Percentiles rank a stretch among this genome's conserved stretches.
Conservation (phyloP, 2,888 invertebrate genomes). For the Lingula anatina region DNA sequence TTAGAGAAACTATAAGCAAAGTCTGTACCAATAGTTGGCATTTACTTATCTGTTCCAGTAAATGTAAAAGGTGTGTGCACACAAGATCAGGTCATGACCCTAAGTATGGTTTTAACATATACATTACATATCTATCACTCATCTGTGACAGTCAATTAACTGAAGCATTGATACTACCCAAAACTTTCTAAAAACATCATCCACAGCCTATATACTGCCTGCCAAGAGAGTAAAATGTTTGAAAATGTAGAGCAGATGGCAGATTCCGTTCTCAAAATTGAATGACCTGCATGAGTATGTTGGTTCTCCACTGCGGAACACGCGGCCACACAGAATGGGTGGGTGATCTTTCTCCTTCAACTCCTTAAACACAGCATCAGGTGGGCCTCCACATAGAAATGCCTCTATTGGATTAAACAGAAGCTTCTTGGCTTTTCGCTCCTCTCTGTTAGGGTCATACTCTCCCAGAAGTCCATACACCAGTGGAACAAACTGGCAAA, state of each 20-base stretch:
- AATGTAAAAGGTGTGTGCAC: too few species aligned
- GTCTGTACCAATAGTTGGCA: too few species aligned
- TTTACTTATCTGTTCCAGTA: too few species aligned
- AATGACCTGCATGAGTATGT: conserved; percentile 80
- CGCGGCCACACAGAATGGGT: conserved; percentile 84
- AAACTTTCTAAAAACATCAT: too few species aligned
- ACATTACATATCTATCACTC: neutral
- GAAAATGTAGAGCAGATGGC: neutral
- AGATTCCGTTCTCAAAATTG: neutral
- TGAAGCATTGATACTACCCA: neutral
- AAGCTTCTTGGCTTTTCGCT: conserved; percentile 28
- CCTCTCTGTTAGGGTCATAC: conserved; percentile 27
- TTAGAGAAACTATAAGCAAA: too few species aligned
- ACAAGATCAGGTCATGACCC: too few species aligned
- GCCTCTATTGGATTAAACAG: conserved; percentile 38
- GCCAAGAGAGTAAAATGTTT: neutral
- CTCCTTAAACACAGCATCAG: conserved; percentile 29
- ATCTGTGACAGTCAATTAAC: neutral
- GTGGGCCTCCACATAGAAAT: conserved; percentile 36
- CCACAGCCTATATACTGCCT: too few species aligned
- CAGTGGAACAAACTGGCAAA: conserved; percentile 24
- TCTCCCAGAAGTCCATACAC: conserved; percentile 29
- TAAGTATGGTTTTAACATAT: too few species aligned
- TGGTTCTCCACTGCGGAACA: conserved; percentile 95
- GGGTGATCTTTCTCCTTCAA: conserved; percentile 61